Base-by-base conservation (phyloP, 2,888 invertebrate genomes). In the Drosophila stalkeri region DNA sequence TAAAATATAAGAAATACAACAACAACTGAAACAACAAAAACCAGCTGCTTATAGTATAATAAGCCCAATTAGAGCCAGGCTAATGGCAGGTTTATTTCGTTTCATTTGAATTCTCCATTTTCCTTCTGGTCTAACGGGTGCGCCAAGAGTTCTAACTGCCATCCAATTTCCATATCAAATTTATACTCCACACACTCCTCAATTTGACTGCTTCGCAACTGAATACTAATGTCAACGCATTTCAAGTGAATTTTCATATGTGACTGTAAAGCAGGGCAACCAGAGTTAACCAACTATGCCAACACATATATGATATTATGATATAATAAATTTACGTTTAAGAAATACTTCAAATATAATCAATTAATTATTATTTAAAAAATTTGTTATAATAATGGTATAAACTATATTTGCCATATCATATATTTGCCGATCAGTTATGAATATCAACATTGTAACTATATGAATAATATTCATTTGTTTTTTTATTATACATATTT, bases 31-130 rank as follows among this genome's bases (percentile, higher is more conserved):
- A n/a, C 52, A 59, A 18, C n/a, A 23, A 16, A 37, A 23, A 52
- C 35, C 44, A 56, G 44, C 61, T 71, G 60, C 61, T 64, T 66
- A 63, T 70, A 72, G 18, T 49, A 73, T 78, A 82, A 77, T 77
- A 74, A 72, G 72, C 77, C 70, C 72, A 86, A 86, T 86, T 86
- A 82, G 51, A 64, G 64, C 20, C 35, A 4, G 46, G 47, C 41
- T 63, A 49, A 54, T 56, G 44, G 46, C 37, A 37, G 55, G 49
- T 27, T 62, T 63, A 64, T 52, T 62, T 72, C 57, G 65, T 33
- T 83, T 69, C 56, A 59, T 79, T 64, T 55, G 62, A 79, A 81
- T 62, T 81, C 64, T 51, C 46, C 18, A n/a, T 64, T 51, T 33
- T 37, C 27, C 39, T 31, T 47, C n/a, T 52, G 43, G 31, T n/a